Percentiles rank a stretch among this genome's conserved stretches.
These are phyloP conservation scores for Actias luna DNA, from an alignment of 2,888 invertebrate species.

Conservation along the genomic window DNA sequence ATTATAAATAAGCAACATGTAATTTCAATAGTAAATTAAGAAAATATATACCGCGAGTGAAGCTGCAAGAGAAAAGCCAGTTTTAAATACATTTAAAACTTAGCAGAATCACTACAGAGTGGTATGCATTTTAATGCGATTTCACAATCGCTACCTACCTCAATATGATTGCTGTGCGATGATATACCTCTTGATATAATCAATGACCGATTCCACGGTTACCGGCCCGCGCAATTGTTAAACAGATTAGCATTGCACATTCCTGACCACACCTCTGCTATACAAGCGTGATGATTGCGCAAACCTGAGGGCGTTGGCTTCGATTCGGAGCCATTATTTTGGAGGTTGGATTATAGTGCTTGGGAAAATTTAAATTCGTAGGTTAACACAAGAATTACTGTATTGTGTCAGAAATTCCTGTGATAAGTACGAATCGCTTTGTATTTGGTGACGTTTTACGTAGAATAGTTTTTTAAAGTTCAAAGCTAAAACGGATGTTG, in stretches of 20 bases:
- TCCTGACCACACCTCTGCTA: not conserved
- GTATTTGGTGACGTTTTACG: no score
- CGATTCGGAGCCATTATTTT: conserved; percentile 2
- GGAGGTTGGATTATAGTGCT: not conserved
- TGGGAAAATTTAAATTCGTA: not conserved
- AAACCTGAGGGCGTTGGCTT: conserved; percentile 3
- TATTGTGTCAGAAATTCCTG: not conserved
- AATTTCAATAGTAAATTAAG: no score
- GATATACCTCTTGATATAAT: not conserved
- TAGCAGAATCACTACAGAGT: no score
- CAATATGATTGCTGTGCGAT: not conserved
- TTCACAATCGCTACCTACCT: not conserved
- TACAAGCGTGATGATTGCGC: not conserved
- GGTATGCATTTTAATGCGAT: not conserved
- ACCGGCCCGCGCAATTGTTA: conserved; percentile 7
- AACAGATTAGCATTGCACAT: conserved; percentile 6
- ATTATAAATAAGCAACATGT: no score
- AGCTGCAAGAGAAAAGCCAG: no score
- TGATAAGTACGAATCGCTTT: not conserved
- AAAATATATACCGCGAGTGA: no score
- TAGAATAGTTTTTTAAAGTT: no score
- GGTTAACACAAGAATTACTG: not conserved
- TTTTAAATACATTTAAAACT: no score
- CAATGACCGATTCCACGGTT: conserved; percentile 1
- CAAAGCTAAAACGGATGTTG: no score